Base-by-base conservation (phyloP, 2,888 invertebrate genomes). In the Pogonocherus hispidulus region DNA sequence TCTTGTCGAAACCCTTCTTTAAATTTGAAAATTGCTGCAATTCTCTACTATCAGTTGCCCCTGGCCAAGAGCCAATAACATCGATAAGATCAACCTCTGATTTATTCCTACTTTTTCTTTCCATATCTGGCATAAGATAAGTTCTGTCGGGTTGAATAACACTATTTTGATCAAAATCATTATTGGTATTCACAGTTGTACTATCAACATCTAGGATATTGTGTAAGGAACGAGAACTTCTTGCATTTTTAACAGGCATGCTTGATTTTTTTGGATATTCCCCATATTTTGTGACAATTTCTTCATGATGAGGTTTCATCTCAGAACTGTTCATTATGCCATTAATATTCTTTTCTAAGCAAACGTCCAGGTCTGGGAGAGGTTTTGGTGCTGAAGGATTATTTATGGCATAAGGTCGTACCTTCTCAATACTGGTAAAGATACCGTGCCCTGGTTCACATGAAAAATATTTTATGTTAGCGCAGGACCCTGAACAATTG, bases 141-240 rank as follows among this genome's bases (percentile, higher is more conserved):
- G 81, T 81, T 54, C 79, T 80, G 55, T 86, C 86, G 3, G 84
- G 81, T 74, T 84, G 85, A 20, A 85, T 79, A 3, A 86, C 81
- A 2, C 82, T 80, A 66, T 85, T 86, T 66, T 85, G 84, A 73
- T 86, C 86, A 74, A 85, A 86, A 76, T 86, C 86, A 71, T 86
- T 85, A 69, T 84, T 86, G 2, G 85, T 81, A 72, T 86, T 86
- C n/a, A 82, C 75, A 22, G 77, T 80, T 20, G 64, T 44, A 49
- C 73, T 75, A 23, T 81, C 78, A 3, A 81, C 68, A 27, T 83
- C 84, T 37, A 82, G 69, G 57, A 85, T 82, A 66, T 84, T 82
- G 72, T 84, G 84, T 70, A 84, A 74, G 1, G 84, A 84, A 41
- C 81, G 64, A 5, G 84, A 83, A 66, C 79, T 83, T 63, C 80